phyloP scores from a whole-genome alignment of 2,888 invertebrate genomes.

The Trissonchulus sp. region DNA sequence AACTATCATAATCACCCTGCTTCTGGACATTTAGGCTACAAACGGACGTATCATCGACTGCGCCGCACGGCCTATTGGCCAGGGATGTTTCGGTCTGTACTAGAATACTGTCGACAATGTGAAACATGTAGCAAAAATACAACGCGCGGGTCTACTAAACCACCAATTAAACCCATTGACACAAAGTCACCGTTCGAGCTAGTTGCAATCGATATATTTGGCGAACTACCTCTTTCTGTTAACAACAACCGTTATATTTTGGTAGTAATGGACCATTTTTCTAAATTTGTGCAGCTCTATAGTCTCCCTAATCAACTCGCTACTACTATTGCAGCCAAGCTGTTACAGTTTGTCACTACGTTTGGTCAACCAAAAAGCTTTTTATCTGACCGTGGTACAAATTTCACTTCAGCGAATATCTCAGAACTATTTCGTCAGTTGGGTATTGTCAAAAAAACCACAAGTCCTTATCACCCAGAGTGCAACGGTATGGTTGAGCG shows the following conservation, averaged over 20 bases:
- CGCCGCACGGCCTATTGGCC: slow-evolving; percentile 31
- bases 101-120: slow-evolving; percentile 31
- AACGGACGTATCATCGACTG: slow-evolving; percentile 29
- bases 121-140: slow-evolving; percentile 27
- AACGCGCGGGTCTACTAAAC: background rate
- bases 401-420: slow-evolving; percentile 36
- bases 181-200: slow-evolving; percentile 26
- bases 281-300: slow-evolving; percentile 4
- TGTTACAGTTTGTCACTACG: slow-evolving; percentile 17
- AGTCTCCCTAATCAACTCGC: slow-evolving; percentile 7
- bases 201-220: slow-evolving; percentile 32
- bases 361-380: slow-evolving; percentile 31
- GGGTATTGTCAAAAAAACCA: slow-evolving; percentile 33
- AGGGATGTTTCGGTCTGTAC: slow-evolving; percentile 31
- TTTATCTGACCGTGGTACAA: slow-evolving; percentile 37
- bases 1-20: slow-evolving; percentile 35
- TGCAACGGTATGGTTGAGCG: slow-evolving; percentile 40
- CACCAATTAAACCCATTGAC: background rate
- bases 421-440: slow-evolving; percentile 29
- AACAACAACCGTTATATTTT: slow-evolving; percentile 34
- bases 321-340: background rate
- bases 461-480: slow-evolving; percentile 37
- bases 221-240: slow-evolving; percentile 25
- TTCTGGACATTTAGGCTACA: slow-evolving; percentile 31
- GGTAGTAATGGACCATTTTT: slow-evolving; percentile 31